Percentiles rank a stretch among this genome's conserved stretches.
Evolutionary conservation across 2,888 invertebrate genomes (phyloP).

Genomic region (Mimas tiliae): DNA sequence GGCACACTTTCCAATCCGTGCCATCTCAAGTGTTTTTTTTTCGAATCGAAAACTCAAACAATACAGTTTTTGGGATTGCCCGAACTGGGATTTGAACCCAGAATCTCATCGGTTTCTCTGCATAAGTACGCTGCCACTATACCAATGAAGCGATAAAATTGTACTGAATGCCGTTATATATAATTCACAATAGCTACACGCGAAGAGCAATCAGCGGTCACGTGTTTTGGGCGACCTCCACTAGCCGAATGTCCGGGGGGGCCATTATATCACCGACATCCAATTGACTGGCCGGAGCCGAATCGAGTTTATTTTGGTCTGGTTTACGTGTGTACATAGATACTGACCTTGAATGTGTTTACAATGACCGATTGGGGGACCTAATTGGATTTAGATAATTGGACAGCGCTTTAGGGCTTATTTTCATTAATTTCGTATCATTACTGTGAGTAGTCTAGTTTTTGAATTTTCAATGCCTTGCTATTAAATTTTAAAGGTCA

Average conservation of each 20-base stretch:
- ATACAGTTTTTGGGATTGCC: too few species aligned
- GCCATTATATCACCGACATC: slow-evolving; percentile 46
- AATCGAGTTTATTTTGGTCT: slow-evolving; percentile 54
- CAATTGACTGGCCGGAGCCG: slow-evolving; percentile 52
- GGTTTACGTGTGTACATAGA: slow-evolving; percentile 26
- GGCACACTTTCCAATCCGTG: too few species aligned
- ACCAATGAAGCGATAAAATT: too few species aligned
- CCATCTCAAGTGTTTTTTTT: too few species aligned
- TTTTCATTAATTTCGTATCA: not conserved
- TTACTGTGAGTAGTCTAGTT: not conserved
- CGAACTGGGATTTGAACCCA: too few species aligned
- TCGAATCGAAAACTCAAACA: too few species aligned
- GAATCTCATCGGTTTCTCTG: too few species aligned
- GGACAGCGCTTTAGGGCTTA: not conserved
- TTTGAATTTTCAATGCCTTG: not conserved
- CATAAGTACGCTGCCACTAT: too few species aligned
- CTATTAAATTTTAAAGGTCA: not conserved
- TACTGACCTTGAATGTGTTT: slow-evolving; percentile 27
- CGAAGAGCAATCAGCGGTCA: slow-evolving; percentile 14
- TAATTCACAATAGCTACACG: not conserved
- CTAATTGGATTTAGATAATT: slow-evolving; percentile 9
- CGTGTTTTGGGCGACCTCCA: slow-evolving; percentile 8
- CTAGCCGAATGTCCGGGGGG: slow-evolving; percentile 6
- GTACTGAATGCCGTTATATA: slow-evolving; percentile 5
- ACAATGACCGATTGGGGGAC: slow-evolving; percentile 6